Percentiles rank a stretch among this genome's conserved stretches.
These are phyloP conservation scores for Gouania willdenowi DNA, from an alignment of 2,797 vertebrate species.

Conservation along the genomic window DNA sequence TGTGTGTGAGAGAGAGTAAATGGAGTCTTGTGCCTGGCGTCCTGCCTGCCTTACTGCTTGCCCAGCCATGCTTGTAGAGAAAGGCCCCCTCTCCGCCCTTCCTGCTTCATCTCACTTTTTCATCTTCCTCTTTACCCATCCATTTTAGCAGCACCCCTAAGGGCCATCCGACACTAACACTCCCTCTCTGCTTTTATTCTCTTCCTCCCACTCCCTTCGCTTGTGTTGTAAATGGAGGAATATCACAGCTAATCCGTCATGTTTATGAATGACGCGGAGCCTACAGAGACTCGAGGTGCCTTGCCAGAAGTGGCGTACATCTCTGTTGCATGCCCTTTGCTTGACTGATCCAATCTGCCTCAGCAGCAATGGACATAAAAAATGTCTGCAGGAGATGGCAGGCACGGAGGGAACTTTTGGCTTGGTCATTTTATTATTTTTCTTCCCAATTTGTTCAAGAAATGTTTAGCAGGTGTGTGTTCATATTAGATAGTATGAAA, in stretches of 20 bases:
- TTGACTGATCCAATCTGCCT: constrained; percentile 60
- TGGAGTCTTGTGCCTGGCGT: constrained; percentile 78
- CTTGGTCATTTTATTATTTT: constrained; percentile 14
- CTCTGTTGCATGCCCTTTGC: constrained; percentile 58
- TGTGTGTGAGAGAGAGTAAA: constrained; percentile 71
- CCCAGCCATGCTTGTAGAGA: constrained; percentile 79
- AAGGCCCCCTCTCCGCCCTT: constrained; percentile 59
- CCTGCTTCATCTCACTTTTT: constrained; percentile 86
- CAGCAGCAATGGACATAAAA: constrained; percentile 37
- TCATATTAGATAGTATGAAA: too few relatives aligned
- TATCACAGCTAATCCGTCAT: constrained; percentile 85
- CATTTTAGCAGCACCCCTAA: constrained; percentile 81
- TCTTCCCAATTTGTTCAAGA: too few relatives aligned
- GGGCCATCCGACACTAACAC: constrained; percentile 80
- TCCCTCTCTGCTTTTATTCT: constrained; percentile 60
- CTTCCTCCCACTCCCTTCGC: constrained; percentile 48
- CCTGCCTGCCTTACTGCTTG: constrained; percentile 63
- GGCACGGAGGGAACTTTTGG: constrained; percentile 19
- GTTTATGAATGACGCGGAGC: constrained; percentile 86
- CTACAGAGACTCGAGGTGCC: constrained; percentile 52
- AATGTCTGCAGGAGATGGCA: constrained; percentile 26
- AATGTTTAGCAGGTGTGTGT: too few relatives aligned
- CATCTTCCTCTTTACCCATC: constrained; percentile 86
- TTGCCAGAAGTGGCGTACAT: constrained; percentile 54
- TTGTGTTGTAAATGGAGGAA: constrained; percentile 79